Percentiles rank a stretch among this genome's conserved stretches.
phyloP scores from a whole-genome alignment of 2,888 invertebrate species.

The Griposia aprilina region DNA sequence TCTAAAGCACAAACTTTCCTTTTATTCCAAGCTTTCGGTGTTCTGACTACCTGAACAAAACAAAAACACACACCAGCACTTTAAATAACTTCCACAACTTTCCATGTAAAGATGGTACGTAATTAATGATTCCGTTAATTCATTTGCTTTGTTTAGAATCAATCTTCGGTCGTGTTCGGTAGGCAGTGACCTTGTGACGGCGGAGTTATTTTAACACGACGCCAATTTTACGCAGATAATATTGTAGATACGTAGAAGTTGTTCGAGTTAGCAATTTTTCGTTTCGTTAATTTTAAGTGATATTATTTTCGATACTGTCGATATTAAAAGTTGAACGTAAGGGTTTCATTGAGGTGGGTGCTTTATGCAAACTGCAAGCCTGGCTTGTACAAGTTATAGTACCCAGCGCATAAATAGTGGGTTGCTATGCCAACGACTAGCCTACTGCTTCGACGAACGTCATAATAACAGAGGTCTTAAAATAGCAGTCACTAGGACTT shows the following conservation, averaged over 20 bases:
- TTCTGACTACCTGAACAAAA: slow-evolving; percentile 24
- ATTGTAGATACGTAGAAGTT: slow-evolving; percentile 20
- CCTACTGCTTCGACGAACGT: slow-evolving; percentile 30
- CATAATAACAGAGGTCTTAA: slow-evolving; percentile 34
- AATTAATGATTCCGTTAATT: slow-evolving; percentile 55
- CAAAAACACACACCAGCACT: slow-evolving; percentile 24
- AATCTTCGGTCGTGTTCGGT: slow-evolving; percentile 48
- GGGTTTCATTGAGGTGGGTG: background rate
- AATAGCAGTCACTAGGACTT: slow-evolving; percentile 30
- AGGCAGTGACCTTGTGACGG: slow-evolving; percentile 60
- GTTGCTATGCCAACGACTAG: slow-evolving; percentile 42
- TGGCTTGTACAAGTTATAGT: slow-evolving; percentile 4
- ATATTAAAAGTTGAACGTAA: background rate
- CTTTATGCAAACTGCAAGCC: background rate
- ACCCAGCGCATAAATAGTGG: background rate
- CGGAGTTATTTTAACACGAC: slow-evolving; percentile 60
- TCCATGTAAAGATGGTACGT: slow-evolving; percentile 35
- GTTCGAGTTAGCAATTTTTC: slow-evolving; percentile 23
- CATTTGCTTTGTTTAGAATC: slow-evolving; percentile 55
- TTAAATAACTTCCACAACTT: slow-evolving; percentile 11
- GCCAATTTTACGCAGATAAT: slow-evolving; percentile 49
- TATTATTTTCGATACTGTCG: slow-evolving; percentile 4
- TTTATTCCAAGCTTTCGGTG: background rate
- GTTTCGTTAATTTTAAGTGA: slow-evolving; percentile 18
- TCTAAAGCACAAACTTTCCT: background rate